These are phyloP conservation scores for Corticium candelabrum DNA, from an alignment of 37 sponge, comb jelly and placozoan species.

Conservation along the genomic window DNA sequence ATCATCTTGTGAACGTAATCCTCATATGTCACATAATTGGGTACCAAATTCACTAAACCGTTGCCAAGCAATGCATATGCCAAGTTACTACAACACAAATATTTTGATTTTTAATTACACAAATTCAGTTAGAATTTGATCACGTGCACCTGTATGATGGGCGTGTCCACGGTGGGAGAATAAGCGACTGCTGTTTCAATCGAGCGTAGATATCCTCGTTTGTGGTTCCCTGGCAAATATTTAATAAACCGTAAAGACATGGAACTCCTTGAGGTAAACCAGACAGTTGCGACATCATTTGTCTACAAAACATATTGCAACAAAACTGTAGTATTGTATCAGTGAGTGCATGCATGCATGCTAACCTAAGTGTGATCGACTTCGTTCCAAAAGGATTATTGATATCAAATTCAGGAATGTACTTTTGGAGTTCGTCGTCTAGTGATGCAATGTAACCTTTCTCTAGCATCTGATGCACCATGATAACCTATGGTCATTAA, in stretches of 20 bases:
- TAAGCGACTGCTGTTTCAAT: conserved; percentile 11
- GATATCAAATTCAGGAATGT: conserved; percentile 25
- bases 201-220: conserved; percentile 18
- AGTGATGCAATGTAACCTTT: conserved; percentile 34
- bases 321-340: too few relatives aligned
- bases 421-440: conserved; percentile 43
- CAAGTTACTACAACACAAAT: conserved; percentile 20
- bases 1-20: conserved; percentile 46
- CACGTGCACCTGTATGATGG: conserved; percentile 69
- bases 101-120: too few relatives aligned
- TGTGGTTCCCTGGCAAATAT: conserved; percentile 19
- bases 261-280: conserved; percentile 55
- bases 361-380: not conserved
- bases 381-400: not conserved
- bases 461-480: conserved; percentile 42
- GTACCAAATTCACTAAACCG: too few relatives aligned
- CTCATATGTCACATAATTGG: conserved; percentile 31
- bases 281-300: conserved; percentile 27
- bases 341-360: not conserved
- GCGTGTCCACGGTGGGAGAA: conserved; percentile 33
- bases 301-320: too few relatives aligned
- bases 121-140: too few relatives aligned
- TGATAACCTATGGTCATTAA: too few relatives aligned
- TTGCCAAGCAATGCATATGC: conserved; percentile 27
- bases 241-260: conserved; percentile 11